Evolutionary conservation across 1,140 invertebrate species (phyloP), one percentile per base, ranked within the genome.

Genomic region (Laupala kohalensis): DNA sequence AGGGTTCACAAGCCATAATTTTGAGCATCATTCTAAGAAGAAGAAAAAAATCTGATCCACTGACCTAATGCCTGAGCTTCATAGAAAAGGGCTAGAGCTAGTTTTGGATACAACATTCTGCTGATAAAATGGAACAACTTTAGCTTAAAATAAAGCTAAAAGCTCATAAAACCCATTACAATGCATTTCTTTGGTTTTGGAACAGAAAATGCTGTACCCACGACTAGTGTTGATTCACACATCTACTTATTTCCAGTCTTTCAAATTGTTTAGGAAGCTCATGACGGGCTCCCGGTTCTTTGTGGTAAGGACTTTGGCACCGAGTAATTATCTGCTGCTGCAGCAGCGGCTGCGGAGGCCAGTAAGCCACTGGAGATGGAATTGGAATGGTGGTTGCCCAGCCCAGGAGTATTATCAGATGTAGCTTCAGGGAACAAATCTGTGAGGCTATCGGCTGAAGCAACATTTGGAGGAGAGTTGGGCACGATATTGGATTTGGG

Each of bases 221-320:
- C 37, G 37, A 53, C 37, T 53, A 53, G 37, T 53, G 9, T 13
- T 53, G 19, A 53, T 53, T 53, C 37, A 53, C 19, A 53, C 19
- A 53, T 9, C 37, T 53, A 53, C 37, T n/a, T 13, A 53, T 53
- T 53, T 9, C 37, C 37, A 53, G 37, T 53, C 37, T 53, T 53
- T 53, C 19, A 53, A 53, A 53, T 53, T 5, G 27, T 25, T 70
- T 12, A 70, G 6, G 69, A 70, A 62, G 69, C 27, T 9, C 69
- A 30, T 24, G 28, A 24, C n/a, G 27, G 25, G 24, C 9, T 63
- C 5, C 15, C 37, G 2, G 69, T 28, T 27, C n/a, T 30, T 65
- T 73, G 72, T 26, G 69, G 78, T 74, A 84, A 83, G 29, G 84
- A 76, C 74, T 83, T 84, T 27, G 84, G 84, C 30, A 85, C 82